A percentile compares a stretch with the other conserved stretches of the same genome.
Conservation (phyloP, 2,888 invertebrate species). For the Nasonovia ribisnigri region DNA sequence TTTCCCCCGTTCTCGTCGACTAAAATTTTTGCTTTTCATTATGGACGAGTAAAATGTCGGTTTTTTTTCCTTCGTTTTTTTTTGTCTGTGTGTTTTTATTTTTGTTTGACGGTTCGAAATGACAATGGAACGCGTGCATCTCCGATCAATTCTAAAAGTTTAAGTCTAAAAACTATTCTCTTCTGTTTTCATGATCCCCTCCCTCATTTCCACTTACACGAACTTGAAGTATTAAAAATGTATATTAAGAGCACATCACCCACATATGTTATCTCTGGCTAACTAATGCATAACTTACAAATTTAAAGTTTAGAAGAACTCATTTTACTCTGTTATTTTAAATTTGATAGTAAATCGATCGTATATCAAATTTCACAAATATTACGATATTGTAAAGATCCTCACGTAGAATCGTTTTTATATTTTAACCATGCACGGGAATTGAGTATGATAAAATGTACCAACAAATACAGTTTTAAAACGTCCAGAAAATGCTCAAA, state of each 20-base stretch:
- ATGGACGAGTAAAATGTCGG: background rate
- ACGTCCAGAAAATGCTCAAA: background rate
- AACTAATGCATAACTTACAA: background rate
- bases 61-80: background rate
- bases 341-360: background rate
- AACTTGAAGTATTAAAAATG: background rate
- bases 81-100: background rate
- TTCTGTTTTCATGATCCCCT: background rate
- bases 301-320: background rate
- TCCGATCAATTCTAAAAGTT: background rate
- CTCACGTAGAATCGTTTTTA: background rate
- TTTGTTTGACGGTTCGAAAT: background rate
- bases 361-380: background rate
- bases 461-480: background rate
- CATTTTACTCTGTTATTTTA: background rate
- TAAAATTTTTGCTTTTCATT: background rate
- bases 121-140: background rate
- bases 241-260: background rate
- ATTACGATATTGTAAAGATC: background rate
- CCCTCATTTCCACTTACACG: background rate
- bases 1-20: background rate
- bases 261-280: background rate
- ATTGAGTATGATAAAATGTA: background rate
- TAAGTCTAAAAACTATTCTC: background rate
- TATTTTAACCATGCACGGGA: background rate